Evolutionary conservation across 2,797 vertebrate genomes (phyloP), one percentile per base, ranked within the genome.

Genomic region (Lepus townsendii): DNA sequence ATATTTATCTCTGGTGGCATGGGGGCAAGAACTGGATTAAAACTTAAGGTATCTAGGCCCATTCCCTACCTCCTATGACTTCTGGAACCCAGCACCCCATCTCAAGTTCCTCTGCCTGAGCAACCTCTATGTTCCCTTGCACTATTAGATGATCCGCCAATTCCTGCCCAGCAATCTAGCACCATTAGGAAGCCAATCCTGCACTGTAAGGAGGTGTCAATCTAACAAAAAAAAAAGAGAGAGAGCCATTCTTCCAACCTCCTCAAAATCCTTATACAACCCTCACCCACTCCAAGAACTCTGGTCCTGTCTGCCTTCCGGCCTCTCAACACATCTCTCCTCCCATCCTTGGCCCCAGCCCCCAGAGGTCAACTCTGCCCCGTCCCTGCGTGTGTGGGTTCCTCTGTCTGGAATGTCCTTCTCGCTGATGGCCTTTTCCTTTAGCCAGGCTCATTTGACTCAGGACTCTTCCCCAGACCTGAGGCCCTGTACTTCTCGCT

Each of bases 311-410:
- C 4, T 7, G 11, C n/a, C 26, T 26, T 30, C 16, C 12, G 26
- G 38, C 9, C 22, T 57, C 27, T 42, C 20, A n/a, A 26, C 20
- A 32, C 30, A 20, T 3, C 38, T 22, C 26, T 47, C 42, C 26
- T 30, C 26, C 68, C 38, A 7, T 30, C 65, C 62, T 52, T 32
- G n/a, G 54, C 6, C 52, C 38, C 42, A 16, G 47, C 57, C n/a
- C 30, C n/a, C 22, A 16, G 16, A 57, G 19, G 20, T 11, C 42
- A 42, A 27, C 42, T 0, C 75, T 30, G 16, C 8, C 47, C 3
- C 8, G 6, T 72, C 16, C 0, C 27, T 30, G 20, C 17, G 62
- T 2, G 6, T 30, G 0, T 1, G 0, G 0, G 7, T 20, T 68
- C 13, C 50, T 47, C 57, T 85, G 24, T 65, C 47, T 35, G 30